phyloP scores from a whole-genome alignment of 2,888 invertebrate species.

The Conus canariensis region DNA sequence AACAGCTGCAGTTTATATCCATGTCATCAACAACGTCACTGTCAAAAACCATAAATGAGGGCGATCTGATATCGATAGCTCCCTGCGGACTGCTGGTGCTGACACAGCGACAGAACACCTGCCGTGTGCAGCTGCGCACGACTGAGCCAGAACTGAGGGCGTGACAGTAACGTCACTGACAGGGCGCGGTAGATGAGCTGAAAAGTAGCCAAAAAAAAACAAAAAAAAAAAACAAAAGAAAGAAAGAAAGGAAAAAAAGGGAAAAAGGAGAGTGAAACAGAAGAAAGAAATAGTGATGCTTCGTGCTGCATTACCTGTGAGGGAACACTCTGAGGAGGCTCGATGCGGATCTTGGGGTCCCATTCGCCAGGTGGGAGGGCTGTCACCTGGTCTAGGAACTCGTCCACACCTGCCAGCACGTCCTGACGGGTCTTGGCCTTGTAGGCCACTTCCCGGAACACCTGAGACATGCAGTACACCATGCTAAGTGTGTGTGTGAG shows the following conservation, averaged over 20 bases:
- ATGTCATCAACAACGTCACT: too few species aligned
- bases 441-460: constrained; percentile 77
- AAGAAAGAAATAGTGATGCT: not conserved
- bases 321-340: constrained; percentile 76
- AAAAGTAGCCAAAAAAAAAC: not conserved
- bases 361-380: constrained; percentile 98
- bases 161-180: too few species aligned
- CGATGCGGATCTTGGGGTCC: constrained; percentile 90
- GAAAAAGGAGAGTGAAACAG: not conserved
- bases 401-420: constrained; percentile 95
- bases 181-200: too few species aligned
- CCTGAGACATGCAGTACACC: constrained; percentile 56
- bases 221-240: not conserved
- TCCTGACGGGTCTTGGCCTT: constrained; percentile 84
- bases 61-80: too few species aligned
- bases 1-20: too few species aligned
- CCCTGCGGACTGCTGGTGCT: too few species aligned
- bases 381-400: constrained; percentile 88
- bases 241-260: not conserved
- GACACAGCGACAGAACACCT: too few species aligned
- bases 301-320: constrained; percentile 64
- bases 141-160: too few species aligned
- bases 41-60: too few species aligned
- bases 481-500: not conserved
- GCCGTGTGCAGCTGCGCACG: too few species aligned